Percentiles rank a stretch among this genome's conserved stretches.
phyloP scores from a whole-genome alignment of 1,140 invertebrate species.

The Drosophila ohnishii region DNA sequence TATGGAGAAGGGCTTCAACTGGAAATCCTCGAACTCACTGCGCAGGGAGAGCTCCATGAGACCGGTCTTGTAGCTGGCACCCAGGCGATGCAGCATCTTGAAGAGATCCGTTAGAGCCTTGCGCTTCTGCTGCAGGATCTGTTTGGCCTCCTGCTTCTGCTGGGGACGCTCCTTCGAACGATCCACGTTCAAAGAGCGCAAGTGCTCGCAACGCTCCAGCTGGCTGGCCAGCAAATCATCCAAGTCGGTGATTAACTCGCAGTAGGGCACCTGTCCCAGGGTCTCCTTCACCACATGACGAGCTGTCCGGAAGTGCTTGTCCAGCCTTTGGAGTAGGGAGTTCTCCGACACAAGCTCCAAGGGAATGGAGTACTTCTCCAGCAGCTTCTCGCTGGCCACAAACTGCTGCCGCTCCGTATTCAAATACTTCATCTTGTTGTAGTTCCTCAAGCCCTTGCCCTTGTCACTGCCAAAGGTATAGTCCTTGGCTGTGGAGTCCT shows the following conservation, averaged over 20 bases:
- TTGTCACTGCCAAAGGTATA: slow-evolving; percentile 70
- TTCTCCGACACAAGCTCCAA: slow-evolving; percentile 29
- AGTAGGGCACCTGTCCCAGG: slow-evolving; percentile 85
- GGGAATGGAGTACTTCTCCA: slow-evolving; percentile 39
- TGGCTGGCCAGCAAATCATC: slow-evolving; percentile 87
- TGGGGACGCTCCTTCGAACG: slow-evolving; percentile 87
- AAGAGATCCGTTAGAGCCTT: slow-evolving; percentile 93
- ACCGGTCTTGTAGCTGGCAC: slow-evolving; percentile 92
- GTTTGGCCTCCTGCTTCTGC: slow-evolving; percentile 91
- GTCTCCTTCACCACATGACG: slow-evolving; percentile 86
- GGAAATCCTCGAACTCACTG: slow-evolving; percentile 76
- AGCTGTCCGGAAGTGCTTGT: slow-evolving; percentile 85
- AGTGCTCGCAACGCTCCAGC: slow-evolving; percentile 86
- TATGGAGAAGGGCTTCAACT: slow-evolving; percentile 68
- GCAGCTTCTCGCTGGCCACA: slow-evolving; percentile 60
- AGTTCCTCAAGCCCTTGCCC: slow-evolving; percentile 51
- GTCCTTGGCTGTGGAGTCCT: slow-evolving; percentile 74
- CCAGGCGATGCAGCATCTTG: slow-evolving; percentile 88
- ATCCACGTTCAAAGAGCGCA: slow-evolving; percentile 87
- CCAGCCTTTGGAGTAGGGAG: slow-evolving; percentile 56
- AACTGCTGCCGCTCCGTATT: slow-evolving; percentile 62
- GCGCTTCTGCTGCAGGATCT: slow-evolving; percentile 92
- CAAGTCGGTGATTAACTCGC: slow-evolving; percentile 85
- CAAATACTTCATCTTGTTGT: slow-evolving; percentile 56
- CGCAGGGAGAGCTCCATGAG: slow-evolving; percentile 84